Conservation (phyloP, 2,113 vertebrate genomes). For the Propithecus coquereli region DNA sequence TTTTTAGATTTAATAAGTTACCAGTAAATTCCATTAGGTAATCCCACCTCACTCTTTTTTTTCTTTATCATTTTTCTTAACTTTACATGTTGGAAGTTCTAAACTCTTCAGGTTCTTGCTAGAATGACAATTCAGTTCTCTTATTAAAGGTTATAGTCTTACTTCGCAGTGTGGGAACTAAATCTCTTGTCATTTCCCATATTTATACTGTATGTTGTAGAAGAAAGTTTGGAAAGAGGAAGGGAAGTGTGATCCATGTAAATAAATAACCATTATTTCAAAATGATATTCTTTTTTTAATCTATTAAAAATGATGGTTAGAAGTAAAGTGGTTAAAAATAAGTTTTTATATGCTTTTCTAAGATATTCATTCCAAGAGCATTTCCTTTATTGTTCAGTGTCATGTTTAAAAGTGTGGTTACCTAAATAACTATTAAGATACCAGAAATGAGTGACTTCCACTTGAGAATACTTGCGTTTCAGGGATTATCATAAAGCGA, state of each 20-base stretch:
- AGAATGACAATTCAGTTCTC: neutral
- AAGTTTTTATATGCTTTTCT: neutral
- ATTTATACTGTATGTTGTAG: neutral
- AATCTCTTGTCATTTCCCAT: neutral
- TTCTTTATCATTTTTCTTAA: neutral
- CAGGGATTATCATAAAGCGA: neutral
- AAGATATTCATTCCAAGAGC: neutral
- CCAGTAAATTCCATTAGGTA: neutral
- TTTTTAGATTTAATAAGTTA: neutral
- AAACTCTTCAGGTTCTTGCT: neutral
- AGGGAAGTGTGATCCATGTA: neutral
- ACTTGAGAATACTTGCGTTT: neutral
- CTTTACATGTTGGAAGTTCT: neutral
- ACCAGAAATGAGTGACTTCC: neutral
- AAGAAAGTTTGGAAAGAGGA: neutral
- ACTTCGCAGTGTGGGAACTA: neutral
- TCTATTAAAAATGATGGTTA: neutral
- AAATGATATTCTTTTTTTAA: neutral
- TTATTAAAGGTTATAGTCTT: neutral
- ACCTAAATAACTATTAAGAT: neutral
- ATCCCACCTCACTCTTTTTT: fast-evolving
- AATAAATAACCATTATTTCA: neutral
- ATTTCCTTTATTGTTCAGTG: neutral
- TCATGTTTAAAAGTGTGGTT: neutral
- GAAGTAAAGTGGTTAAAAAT: neutral